These are phyloP conservation scores for Agrotis clavis DNA, from an alignment of 2,888 invertebrate species.

Conservation along the genomic window DNA sequence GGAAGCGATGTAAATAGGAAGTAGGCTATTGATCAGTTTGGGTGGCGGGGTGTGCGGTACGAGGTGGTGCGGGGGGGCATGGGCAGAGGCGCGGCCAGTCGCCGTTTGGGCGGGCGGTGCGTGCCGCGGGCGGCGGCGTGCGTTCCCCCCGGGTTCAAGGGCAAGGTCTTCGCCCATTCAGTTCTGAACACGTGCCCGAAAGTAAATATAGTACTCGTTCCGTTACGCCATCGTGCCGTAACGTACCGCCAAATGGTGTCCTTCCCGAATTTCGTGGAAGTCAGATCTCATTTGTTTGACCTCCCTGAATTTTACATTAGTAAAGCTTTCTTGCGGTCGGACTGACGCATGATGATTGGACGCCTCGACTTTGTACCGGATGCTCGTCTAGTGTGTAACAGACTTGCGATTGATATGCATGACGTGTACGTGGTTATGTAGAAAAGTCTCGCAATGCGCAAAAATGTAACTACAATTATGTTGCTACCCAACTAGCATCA, in stretches of 20 bases:
- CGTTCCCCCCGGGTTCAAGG: constrained; percentile 89
- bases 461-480: constrained; percentile 30
- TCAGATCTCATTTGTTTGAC: constrained; percentile 30
- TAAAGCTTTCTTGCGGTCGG: constrained; percentile 28
- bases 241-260: constrained; percentile 67
- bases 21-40: constrained; percentile 82
- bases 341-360: constrained; percentile 24
- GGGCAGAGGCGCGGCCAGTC: constrained; percentile 78
- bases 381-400: constrained; percentile 52
- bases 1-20: constrained; percentile 78
- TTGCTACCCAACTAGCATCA: constrained; percentile 5
- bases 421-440: constrained; percentile 43
- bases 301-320: constrained; percentile 20
- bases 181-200: constrained; percentile 88
- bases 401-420: constrained; percentile 58
- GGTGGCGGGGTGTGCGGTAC: constrained; percentile 67
- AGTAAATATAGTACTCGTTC: constrained; percentile 89
- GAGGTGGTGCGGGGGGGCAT: constrained; percentile 55
- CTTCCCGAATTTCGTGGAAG: constrained; percentile 57
- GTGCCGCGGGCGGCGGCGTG: constrained; percentile 82
- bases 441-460: constrained; percentile 35
- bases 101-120: constrained; percentile 86
- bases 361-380: constrained; percentile 50
- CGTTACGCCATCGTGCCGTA: constrained; percentile 82
- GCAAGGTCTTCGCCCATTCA: constrained; percentile 89